Percentiles rank a stretch among this genome's conserved stretches.
Conservation (phyloP, 1,140 invertebrate species). For the Tigriopus japonicus region DNA sequence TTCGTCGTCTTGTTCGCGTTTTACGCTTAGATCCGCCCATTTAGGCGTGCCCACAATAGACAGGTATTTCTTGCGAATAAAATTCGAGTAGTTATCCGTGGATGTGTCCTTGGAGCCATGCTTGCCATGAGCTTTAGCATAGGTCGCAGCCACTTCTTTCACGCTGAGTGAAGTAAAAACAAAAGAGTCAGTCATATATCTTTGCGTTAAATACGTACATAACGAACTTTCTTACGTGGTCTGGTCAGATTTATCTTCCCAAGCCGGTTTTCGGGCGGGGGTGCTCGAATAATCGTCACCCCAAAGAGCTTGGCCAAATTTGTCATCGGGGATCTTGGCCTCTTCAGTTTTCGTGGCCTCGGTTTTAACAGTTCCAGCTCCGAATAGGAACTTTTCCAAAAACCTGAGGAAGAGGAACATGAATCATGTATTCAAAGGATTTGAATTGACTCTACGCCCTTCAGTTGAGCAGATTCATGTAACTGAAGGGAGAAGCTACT, state of each 20-base stretch:
- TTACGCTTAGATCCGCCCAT: slow-evolving; percentile 42
- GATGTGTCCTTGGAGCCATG: slow-evolving; percentile 14
- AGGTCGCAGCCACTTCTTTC: background rate
- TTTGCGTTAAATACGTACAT: too few relatives aligned
- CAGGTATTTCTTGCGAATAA: slow-evolving; percentile 44
- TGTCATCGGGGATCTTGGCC: background rate
- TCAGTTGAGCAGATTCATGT: background rate
- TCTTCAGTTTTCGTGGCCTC: background rate
- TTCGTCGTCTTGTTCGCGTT: slow-evolving; percentile 25
- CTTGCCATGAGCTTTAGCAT: background rate
- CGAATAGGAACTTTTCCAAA: background rate
- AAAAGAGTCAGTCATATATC: too few relatives aligned
- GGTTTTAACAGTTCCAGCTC: background rate
- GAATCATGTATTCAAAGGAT: too few relatives aligned
- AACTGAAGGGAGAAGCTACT: background rate
- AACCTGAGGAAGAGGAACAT: background rate
- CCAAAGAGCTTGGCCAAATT: background rate
- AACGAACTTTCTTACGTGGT: background rate
- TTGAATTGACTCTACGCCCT: too few relatives aligned
- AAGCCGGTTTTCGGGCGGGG: background rate
- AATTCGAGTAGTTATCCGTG: slow-evolving; percentile 35
- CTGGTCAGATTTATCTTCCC: background rate
- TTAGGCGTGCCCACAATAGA: slow-evolving; percentile 43
- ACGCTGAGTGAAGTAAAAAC: background rate
- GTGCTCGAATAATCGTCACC: background rate